Conservation (phyloP, 1,140 invertebrate species). For the Drosophila jambulina region DNA sequence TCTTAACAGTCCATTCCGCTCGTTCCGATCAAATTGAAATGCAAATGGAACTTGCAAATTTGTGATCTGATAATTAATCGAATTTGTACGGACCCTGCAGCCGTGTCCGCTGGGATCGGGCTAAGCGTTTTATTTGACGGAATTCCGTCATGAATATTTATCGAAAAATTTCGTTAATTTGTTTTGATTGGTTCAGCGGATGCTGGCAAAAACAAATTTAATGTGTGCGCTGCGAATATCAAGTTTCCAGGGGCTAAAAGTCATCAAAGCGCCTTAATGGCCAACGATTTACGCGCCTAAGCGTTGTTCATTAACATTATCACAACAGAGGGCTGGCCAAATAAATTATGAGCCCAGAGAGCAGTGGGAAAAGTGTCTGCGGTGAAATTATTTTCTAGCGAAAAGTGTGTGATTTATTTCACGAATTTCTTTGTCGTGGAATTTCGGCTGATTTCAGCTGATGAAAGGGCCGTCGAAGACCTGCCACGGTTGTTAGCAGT, state of each 20-base stretch:
- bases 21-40: constrained; percentile 44
- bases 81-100: constrained; percentile 22
- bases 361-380: constrained; percentile 34
- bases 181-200: constrained; percentile 62
- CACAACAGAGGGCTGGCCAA: constrained; percentile 34
- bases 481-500: constrained; percentile 58
- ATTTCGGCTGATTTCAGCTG: constrained; percentile 48
- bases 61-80: constrained; percentile 61
- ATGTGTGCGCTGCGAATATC: constrained; percentile 43
- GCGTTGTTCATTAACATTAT: constrained; percentile 55
- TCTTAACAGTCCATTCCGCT: constrained; percentile 18
- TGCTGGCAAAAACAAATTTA: constrained; percentile 42
- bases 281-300: constrained; percentile 47
- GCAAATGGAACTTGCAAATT: constrained; percentile 61
- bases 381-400: constrained; percentile 53
- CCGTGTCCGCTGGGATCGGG: constrained; percentile 9
- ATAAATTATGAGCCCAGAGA: constrained; percentile 19
- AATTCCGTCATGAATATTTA: constrained; percentile 76
- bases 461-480: constrained; percentile 69
- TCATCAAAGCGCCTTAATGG: constrained; percentile 55
- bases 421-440: constrained; percentile 50
- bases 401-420: constrained; percentile 43
- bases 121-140: constrained; percentile 41
- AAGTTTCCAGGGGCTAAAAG: constrained; percentile 49
- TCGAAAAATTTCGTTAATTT: constrained; percentile 62